Evolutionary conservation across 2,797 vertebrate species (phyloP).

Genomic region (Melanitta fusca): DNA sequence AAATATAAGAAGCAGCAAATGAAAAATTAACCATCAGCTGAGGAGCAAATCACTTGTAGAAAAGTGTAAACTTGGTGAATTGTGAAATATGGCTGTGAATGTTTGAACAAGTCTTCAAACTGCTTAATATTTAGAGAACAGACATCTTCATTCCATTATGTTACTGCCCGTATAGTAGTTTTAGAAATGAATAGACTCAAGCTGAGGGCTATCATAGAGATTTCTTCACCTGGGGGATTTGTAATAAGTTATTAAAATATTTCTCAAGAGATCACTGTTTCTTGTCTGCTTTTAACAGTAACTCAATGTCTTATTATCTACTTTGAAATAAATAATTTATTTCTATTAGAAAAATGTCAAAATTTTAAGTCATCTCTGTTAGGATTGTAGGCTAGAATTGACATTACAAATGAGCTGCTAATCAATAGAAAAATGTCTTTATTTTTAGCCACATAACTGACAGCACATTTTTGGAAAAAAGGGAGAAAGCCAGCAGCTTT

Average conservation of each 20-base stretch:
- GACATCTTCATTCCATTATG: not conserved
- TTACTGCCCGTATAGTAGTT: not conserved
- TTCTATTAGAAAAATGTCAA: slow-evolving; percentile 10
- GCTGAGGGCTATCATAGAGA: not conserved
- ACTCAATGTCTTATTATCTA: not conserved
- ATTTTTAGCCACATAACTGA: not conserved
- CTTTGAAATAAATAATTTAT: slow-evolving; percentile 1
- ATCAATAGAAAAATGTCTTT: not conserved
- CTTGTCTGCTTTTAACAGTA: slow-evolving; percentile 7
- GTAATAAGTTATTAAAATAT: not conserved
- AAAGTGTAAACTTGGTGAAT: not conserved
- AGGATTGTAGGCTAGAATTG: not conserved
- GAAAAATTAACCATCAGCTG: not conserved
- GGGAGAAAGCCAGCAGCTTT: not conserved
- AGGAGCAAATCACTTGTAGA: not conserved
- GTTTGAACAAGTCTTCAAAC: not conserved
- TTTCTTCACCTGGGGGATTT: not conserved
- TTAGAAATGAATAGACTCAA: not conserved
- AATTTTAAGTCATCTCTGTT: not conserved
- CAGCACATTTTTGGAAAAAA: not conserved
- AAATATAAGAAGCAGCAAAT: not conserved
- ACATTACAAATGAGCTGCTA: not conserved
- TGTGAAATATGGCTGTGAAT: not conserved
- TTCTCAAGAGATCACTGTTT: not conserved
- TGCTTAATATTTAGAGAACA: not conserved